Percentiles rank a stretch among this genome's conserved stretches.
Conservation (phyloP, 2,797 vertebrate genomes). For the Gobionotothen gibberifrons region DNA sequence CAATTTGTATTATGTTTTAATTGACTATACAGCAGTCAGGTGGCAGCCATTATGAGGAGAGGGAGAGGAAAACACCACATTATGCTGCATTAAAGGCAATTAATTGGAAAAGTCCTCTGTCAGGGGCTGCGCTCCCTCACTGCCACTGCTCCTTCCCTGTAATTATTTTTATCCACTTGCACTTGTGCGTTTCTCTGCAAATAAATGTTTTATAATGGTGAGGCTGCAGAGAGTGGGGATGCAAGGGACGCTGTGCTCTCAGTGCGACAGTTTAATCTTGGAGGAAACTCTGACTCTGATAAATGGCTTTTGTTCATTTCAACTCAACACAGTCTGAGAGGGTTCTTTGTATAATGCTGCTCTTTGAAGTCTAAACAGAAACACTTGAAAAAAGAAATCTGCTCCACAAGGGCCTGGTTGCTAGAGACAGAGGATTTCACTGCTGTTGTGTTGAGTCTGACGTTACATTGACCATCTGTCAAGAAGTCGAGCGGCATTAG, state of each 20-base stretch:
- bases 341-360: slow-evolving; percentile 22
- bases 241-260: slow-evolving; percentile 23
- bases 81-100: slow-evolving; percentile 73
- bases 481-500: not conserved
- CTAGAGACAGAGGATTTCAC: slow-evolving; percentile 1
- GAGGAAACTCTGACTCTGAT: slow-evolving; percentile 50
- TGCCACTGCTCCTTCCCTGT: slow-evolving; percentile 47
- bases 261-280: slow-evolving; percentile 48
- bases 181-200: slow-evolving; percentile 36
- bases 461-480: not conserved
- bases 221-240: not conserved
- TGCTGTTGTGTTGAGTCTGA: not conserved
- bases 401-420: not conserved
- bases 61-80: slow-evolving; percentile 68
- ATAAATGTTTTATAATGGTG: slow-evolving; percentile 53
- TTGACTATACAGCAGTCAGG: slow-evolving; percentile 73
- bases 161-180: slow-evolving; percentile 58
- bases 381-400: not conserved
- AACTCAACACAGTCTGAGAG: slow-evolving; percentile 22
- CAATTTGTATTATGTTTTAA: slow-evolving; percentile 79
- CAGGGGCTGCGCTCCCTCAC: slow-evolving; percentile 55
- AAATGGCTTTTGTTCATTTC: slow-evolving; percentile 49
- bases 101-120: slow-evolving; percentile 72
- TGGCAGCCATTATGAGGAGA: slow-evolving; percentile 69
- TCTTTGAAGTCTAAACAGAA: slow-evolving; percentile 31